These are phyloP conservation scores for Poeciliopsis turrubarensis DNA, from an alignment of 2,113 vertebrate species.

Conservation along the genomic window DNA sequence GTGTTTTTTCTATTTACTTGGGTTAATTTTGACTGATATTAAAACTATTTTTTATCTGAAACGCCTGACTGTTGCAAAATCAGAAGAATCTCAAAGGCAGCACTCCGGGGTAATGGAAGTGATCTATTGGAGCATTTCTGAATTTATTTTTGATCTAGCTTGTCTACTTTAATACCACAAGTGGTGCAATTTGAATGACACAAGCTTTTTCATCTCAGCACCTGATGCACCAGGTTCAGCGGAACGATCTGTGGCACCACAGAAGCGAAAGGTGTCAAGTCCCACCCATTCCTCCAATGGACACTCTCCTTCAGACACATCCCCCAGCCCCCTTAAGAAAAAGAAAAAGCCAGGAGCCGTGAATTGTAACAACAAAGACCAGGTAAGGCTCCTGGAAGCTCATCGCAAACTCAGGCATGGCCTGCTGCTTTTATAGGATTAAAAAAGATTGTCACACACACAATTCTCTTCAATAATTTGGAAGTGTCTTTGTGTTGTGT, in stretches of 20 bases:
- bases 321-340: conserved; percentile 95
- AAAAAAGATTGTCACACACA: background rate
- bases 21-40: no score
- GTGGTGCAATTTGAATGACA: background rate
- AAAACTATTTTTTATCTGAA: no score
- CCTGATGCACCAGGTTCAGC: conserved; percentile 87
- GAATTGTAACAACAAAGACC: conserved; percentile 91
- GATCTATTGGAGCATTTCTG: background rate
- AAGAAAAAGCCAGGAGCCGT: conserved; percentile 98
- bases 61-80: no score
- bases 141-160: background rate
- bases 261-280: conserved; percentile 94
- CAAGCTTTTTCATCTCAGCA: conserved; percentile 60
- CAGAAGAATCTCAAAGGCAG: no score
- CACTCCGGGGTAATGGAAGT: background rate
- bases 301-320: conserved; percentile 93
- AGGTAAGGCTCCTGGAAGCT: conserved; percentile 81
- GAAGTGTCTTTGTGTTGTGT: background rate
- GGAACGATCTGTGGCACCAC: conserved; percentile 84
- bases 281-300: conserved; percentile 97
- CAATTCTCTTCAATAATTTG: background rate
- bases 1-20: no score
- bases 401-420: background rate
- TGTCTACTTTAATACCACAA: background rate
- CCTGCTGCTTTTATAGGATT: background rate